Conservation (phyloP, 2,888 invertebrate species). For the Nomada flava region DNA sequence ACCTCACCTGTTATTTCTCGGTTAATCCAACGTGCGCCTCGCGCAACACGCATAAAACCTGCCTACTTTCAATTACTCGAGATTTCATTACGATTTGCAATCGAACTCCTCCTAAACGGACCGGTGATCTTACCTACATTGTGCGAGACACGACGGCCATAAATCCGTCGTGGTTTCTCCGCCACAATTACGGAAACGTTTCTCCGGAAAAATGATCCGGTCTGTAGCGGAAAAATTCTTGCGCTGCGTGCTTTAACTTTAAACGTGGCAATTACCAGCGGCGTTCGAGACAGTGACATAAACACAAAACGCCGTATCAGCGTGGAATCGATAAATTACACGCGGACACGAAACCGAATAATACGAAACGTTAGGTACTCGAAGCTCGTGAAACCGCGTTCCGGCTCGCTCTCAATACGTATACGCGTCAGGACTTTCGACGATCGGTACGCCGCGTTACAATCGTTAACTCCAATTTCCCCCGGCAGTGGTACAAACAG, state of each 20-base stretch:
- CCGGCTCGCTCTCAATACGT: background rate
- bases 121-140: background rate
- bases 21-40: constrained; percentile 1
- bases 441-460: constrained; percentile 32
- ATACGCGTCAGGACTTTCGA: constrained; percentile 45
- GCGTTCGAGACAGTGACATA: constrained; percentile 50
- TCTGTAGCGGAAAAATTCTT: background rate
- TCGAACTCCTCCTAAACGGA: constrained; percentile 17
- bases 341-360: constrained; percentile 32
- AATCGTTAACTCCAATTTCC: constrained; percentile 60
- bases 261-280: constrained; percentile 44
- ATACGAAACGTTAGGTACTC: background rate
- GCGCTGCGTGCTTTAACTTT: constrained; percentile 35
- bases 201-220: constrained; percentile 27
- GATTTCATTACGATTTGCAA: constrained; percentile 39
- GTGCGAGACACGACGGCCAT: constrained; percentile 14
- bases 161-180: constrained; percentile 32
- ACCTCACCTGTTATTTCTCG: constrained; percentile 2
- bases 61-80: constrained; percentile 33
- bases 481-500: constrained; percentile 54
- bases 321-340: constrained; percentile 46
- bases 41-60: constrained; percentile 1
- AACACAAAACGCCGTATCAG: constrained; percentile 47
- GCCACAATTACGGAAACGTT: constrained; percentile 45
- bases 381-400: constrained; percentile 28